Percentiles rank a stretch among this genome's conserved stretches.
phyloP scores from a whole-genome alignment of 2,113 vertebrate genomes.

The Holacanthus passer region DNA sequence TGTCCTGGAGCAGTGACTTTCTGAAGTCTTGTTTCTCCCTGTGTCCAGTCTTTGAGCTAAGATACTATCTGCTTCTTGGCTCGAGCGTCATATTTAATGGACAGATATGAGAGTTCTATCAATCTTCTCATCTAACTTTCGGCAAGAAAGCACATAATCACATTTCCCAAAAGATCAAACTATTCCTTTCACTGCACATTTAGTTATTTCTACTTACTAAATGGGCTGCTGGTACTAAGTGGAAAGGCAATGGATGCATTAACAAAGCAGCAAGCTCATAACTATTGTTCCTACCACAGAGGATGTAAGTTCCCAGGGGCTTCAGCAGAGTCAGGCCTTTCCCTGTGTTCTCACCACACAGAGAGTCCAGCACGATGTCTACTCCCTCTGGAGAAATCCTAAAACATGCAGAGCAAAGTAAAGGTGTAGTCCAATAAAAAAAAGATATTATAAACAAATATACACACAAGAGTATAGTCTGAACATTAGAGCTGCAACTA shows the following conservation, averaged over 20 bases:
- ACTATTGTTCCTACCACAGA: slow-evolving; percentile 90
- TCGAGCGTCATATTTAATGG: background rate
- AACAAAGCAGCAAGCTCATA: background rate
- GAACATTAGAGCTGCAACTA: background rate
- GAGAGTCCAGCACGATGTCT: slow-evolving; percentile 96
- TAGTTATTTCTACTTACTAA: background rate
- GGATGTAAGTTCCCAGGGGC: slow-evolving; percentile 96
- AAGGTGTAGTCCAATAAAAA: background rate
- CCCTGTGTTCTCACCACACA: slow-evolving; percentile 97
- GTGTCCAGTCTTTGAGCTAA: background rate
- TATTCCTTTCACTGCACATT: background rate
- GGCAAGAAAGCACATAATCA: background rate
- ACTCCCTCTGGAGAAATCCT: slow-evolving; percentile 97
- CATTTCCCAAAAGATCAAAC: background rate
- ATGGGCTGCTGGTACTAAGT: slow-evolving; percentile 1
- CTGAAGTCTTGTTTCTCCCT: background rate
- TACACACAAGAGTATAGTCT: background rate
- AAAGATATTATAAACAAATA: background rate
- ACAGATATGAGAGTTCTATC: background rate
- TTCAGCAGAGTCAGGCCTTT: slow-evolving; percentile 96
- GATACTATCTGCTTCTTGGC: background rate
- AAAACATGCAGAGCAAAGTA: slow-evolving; percentile 47
- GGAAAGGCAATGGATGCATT: background rate
- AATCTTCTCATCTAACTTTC: background rate
- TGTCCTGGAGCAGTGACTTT: background rate